These are phyloP conservation scores for Salmo trutta DNA, from an alignment of 2,797 vertebrate genomes.

Conservation along the genomic window DNA sequence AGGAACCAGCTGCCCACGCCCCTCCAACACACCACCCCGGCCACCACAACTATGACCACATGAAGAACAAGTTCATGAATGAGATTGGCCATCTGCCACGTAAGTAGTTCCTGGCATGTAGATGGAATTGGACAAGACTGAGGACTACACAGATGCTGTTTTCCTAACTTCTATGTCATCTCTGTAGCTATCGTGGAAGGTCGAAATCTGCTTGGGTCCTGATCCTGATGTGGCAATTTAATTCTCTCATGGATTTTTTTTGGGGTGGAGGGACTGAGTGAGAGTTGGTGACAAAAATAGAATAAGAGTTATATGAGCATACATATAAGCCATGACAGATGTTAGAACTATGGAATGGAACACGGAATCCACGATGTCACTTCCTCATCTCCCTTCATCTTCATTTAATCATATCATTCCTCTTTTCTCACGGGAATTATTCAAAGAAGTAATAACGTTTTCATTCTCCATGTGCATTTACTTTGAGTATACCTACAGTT, in stretches of 20 bases:
- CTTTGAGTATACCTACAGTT: neutral
- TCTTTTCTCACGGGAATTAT: neutral
- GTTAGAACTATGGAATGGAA: neutral
- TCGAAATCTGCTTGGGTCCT: slow-evolving; percentile 27
- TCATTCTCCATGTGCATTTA: neutral
- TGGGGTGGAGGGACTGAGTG: neutral
- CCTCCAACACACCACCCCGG: slow-evolving; percentile 43
- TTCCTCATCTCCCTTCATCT: no score
- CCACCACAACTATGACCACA: slow-evolving; percentile 81
- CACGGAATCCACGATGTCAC: neutral
- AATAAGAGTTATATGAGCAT: neutral
- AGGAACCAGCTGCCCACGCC: slow-evolving; percentile 48
- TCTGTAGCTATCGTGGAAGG: slow-evolving; percentile 19
- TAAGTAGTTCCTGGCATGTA: slow-evolving; percentile 54
- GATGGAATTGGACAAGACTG: neutral
- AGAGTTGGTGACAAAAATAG: neutral
- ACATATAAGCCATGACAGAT: neutral
- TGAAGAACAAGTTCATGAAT: slow-evolving; percentile 87
- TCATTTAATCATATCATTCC: neutral
- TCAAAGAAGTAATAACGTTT: neutral
- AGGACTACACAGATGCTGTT: slow-evolving; percentile 1
- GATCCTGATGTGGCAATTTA: neutral
- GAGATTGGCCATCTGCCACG: slow-evolving; percentile 76
- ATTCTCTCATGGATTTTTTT: slow-evolving; percentile 4
- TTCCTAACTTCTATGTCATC: slow-evolving; percentile 18